A percentile compares a stretch with the other conserved stretches of the same genome.
These are phyloP conservation scores for Burhinus bistriatus DNA, from an alignment of 2,113 vertebrate species.

Conservation along the genomic window DNA sequence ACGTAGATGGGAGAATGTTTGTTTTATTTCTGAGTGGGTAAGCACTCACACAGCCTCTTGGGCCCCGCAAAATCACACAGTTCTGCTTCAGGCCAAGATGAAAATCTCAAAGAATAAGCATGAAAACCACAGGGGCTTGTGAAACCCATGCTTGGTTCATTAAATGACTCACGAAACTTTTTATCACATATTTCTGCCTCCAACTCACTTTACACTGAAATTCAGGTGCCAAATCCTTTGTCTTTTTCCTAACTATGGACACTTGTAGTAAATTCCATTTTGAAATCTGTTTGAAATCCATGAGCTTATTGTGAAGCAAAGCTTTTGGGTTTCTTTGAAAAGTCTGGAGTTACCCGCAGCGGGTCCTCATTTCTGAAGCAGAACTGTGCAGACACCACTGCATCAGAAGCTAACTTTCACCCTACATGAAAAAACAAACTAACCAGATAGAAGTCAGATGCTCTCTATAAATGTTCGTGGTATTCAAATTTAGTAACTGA, in stretches of 20 bases:
- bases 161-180: neutral
- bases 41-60: neutral
- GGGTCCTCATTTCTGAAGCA: conserved; percentile 35
- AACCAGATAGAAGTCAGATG: conserved; percentile 61
- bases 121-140: neutral
- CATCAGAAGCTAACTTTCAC: conserved; percentile 24
- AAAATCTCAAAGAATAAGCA: neutral
- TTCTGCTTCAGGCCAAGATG: neutral
- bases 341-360: neutral
- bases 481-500: conserved; percentile 29
- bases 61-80: neutral
- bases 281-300: neutral
- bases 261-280: neutral
- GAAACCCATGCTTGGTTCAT: neutral
- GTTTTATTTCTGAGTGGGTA: neutral
- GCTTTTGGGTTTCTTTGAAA: neutral
- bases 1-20: neutral
- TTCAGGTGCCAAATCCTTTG: conserved; percentile 11
- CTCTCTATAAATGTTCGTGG: conserved; percentile 32
- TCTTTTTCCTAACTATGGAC: neutral
- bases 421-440: conserved; percentile 52
- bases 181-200: neutral
- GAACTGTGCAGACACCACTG: conserved; percentile 19
- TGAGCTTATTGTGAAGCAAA: neutral
- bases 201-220: neutral